A percentile compares a stretch with the other conserved stretches of the same genome.
phyloP scores from a whole-genome alignment of 1,140 invertebrate species.

The Aphis gossypii region DNA sequence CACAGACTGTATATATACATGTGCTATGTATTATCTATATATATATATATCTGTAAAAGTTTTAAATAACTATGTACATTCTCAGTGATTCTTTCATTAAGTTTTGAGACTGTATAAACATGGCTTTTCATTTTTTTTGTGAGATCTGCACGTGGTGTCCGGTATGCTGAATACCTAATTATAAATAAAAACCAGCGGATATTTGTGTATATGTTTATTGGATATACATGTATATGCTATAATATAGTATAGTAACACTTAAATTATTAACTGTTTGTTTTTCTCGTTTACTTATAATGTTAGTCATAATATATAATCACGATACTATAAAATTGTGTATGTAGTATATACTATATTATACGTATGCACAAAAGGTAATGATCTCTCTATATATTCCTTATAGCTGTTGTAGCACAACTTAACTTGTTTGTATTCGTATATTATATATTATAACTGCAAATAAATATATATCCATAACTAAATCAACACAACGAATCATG shows the following conservation, averaged over 20 bases:
- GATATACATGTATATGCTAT: not conserved
- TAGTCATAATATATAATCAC: not conserved
- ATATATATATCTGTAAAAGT: not conserved
- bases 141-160: not conserved
- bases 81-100: not conserved
- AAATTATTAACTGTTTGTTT: not conserved
- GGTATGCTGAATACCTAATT: not conserved
- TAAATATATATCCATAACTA: not conserved
- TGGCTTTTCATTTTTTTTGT: not conserved
- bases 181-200: not conserved
- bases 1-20: not conserved
- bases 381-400: not conserved
- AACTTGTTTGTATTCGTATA: not conserved
- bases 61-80: not conserved
- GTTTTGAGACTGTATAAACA: not conserved
- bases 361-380: not conserved
- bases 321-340: not conserved
- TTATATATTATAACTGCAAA: not conserved
- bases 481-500: not conserved
- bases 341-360: not conserved
- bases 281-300: not conserved
- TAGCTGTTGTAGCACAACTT: not conserved
- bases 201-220: not conserved
- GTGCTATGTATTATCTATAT: too few species aligned
- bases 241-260: not conserved